Conservation (phyloP, 2,797 vertebrate species). For the Carapus acus region DNA sequence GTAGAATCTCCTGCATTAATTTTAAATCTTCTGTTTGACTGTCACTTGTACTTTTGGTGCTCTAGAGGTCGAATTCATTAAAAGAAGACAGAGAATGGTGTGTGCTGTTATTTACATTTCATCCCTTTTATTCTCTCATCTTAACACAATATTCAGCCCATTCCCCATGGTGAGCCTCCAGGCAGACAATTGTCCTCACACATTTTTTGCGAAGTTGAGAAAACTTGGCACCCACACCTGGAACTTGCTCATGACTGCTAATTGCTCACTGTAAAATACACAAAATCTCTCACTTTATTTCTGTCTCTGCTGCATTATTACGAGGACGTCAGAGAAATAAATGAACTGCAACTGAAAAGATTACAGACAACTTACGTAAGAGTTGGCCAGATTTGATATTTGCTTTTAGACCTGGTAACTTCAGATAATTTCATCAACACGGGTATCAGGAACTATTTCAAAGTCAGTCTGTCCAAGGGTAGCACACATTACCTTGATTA, state of each 20-base stretch:
- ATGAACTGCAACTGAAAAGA: no score
- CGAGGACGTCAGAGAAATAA: no score
- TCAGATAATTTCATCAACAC: slow-evolving; percentile 17
- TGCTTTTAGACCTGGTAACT: no score
- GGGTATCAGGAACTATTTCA: slow-evolving; percentile 17
- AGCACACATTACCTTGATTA: slow-evolving; percentile 44
- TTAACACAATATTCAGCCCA: no score
- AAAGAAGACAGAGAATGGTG: slow-evolving; percentile 18
- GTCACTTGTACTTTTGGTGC: slow-evolving; percentile 33
- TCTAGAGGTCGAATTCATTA: slow-evolving; percentile 21
- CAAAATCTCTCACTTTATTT: slow-evolving; percentile 11
- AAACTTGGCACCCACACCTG: slow-evolving; percentile 20
- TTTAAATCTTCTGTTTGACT: slow-evolving; percentile 46
- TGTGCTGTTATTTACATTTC: slow-evolving; percentile 2
- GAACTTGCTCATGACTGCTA: slow-evolving; percentile 15
- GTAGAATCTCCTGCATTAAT: slow-evolving; percentile 45
- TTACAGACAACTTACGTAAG: no score
- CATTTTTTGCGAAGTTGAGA: slow-evolving; percentile 21
- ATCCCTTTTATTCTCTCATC: slow-evolving; percentile 5
- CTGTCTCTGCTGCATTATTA: slow-evolving; percentile 9
- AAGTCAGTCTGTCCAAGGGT: slow-evolving; percentile 43
- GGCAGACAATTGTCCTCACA: slow-evolving; percentile 14
- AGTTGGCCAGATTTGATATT: no score
- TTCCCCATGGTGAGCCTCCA: not conserved
- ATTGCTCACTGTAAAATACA: slow-evolving; percentile 18